Conservation (phyloP, 2,888 invertebrate species). For the Alviniconcha strummeri region DNA sequence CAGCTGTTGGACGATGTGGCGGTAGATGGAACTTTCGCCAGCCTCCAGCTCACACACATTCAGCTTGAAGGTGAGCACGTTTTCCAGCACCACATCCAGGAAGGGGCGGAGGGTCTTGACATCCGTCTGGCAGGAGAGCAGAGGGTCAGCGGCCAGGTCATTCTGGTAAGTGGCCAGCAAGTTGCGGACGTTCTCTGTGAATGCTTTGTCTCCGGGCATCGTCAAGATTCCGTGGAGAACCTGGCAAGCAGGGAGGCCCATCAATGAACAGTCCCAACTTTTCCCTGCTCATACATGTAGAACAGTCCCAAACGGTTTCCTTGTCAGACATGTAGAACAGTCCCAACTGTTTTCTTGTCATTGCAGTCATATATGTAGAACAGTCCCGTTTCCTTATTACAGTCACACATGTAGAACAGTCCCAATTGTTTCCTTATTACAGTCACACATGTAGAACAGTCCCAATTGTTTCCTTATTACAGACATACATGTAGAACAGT, state of each 20-base stretch:
- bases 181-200: constrained; percentile 39
- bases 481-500: too few species aligned
- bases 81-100: constrained; percentile 87
- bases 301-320: too few species aligned
- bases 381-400: too few species aligned
- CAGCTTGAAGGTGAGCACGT: constrained; percentile 82
- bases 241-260: constrained; percentile 20
- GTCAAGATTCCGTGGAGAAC: constrained; percentile 41
- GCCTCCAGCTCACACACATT: constrained; percentile 82
- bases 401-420: too few species aligned
- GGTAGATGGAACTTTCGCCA: constrained; percentile 45
- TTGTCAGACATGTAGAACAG: too few species aligned
- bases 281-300: too few species aligned
- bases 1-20: constrained; percentile 50
- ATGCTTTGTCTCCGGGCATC: constrained; percentile 28
- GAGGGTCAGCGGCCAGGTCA: constrained; percentile 49
- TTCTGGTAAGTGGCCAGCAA: constrained; percentile 38
- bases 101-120: constrained; percentile 65
- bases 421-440: too few species aligned
- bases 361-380: too few species aligned
- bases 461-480: too few species aligned
- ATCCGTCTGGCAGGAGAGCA: constrained; percentile 45
- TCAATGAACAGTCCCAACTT: too few species aligned
- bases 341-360: too few species aligned
- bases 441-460: too few species aligned